These are phyloP conservation scores for Cynaeus angustus DNA, from an alignment of 2,888 invertebrate genomes.

Conservation along the genomic window DNA sequence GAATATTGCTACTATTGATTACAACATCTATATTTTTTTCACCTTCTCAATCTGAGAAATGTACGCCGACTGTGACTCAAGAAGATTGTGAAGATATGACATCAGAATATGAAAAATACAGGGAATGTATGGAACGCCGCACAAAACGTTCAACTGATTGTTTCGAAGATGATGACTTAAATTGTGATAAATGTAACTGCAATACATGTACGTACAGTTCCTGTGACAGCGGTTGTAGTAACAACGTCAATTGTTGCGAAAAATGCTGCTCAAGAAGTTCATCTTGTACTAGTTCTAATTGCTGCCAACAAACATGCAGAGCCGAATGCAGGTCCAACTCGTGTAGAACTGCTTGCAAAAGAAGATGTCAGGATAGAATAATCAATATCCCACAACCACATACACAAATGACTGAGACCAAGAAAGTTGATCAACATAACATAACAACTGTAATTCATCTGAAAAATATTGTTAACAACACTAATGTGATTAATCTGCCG, in stretches of 20 bases:
- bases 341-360: constrained; percentile 65
- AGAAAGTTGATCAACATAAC: constrained; percentile 61
- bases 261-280: constrained; percentile 56
- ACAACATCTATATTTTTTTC: background rate
- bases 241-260: constrained; percentile 58
- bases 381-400: constrained; percentile 31
- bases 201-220: constrained; percentile 65
- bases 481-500: constrained; percentile 69
- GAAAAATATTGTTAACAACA: constrained; percentile 70
- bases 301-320: constrained; percentile 69
- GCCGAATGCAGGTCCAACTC: constrained; percentile 64
- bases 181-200: constrained; percentile 56
- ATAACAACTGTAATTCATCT: constrained; percentile 70
- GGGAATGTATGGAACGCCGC: constrained; percentile 64
- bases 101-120: constrained; percentile 64
- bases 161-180: constrained; percentile 48
- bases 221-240: constrained; percentile 58
- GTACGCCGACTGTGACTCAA: constrained; percentile 20
- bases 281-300: constrained; percentile 60
- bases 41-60: constrained; percentile 20
- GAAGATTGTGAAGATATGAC: constrained; percentile 59
- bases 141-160: constrained; percentile 60
- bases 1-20: constrained; percentile 4
- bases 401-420: constrained; percentile 16
- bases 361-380: constrained; percentile 57